These are phyloP conservation scores for Madoqua kirkii DNA, from an alignment of 2,113 vertebrate species.

Conservation along the genomic window DNA sequence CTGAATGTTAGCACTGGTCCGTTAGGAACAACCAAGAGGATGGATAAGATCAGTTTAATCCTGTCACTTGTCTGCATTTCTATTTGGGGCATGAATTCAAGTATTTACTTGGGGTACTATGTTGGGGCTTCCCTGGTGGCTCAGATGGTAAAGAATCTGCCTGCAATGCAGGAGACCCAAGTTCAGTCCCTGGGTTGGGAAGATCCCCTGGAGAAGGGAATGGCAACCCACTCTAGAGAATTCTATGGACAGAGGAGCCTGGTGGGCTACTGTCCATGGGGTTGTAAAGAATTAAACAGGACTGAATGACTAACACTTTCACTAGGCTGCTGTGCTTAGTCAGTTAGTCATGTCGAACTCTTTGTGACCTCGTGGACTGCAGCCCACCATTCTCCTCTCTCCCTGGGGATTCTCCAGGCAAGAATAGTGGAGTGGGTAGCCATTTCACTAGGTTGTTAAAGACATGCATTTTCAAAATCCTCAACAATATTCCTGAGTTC, in stretches of 20 bases:
- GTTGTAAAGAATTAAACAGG: background rate
- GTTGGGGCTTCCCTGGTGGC: background rate
- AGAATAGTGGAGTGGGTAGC: background rate
- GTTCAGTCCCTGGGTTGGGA: background rate
- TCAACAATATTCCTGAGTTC: background rate
- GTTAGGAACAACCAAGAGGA: background rate
- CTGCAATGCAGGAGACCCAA: background rate
- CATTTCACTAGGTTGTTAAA: background rate
- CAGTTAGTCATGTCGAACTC: background rate
- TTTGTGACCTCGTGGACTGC: background rate
- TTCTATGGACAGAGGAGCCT: background rate
- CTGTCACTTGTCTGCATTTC: background rate
- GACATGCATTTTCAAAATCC: background rate
- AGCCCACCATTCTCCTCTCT: background rate
- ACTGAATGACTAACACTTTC: background rate
- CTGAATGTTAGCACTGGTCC: background rate
- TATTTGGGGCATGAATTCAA: background rate
- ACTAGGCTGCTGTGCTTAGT: background rate
- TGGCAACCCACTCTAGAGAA: background rate
- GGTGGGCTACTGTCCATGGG: background rate
- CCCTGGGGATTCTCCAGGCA: background rate
- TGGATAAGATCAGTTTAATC: background rate
- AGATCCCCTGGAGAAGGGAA: background rate
- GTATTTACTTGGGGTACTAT: background rate
- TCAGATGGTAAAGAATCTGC: background rate